Base-by-base conservation (phyloP, 2,797 vertebrate genomes). In the Helarctos malayanus region DNA sequence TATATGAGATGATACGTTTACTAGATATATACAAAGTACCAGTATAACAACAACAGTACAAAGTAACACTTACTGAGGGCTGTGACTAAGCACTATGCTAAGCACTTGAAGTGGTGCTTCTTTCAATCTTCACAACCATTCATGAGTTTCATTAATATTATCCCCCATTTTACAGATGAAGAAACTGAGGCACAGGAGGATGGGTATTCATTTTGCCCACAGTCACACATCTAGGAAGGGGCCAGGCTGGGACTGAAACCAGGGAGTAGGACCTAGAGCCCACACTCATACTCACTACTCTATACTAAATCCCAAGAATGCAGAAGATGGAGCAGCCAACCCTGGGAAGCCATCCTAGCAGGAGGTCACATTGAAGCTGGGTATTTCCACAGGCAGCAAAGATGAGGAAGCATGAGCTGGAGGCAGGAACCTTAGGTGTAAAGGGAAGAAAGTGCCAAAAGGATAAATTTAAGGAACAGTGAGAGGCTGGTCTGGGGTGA, bases 91-190 rank as follows among this genome's bases (percentile, higher is more conserved):
- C 29, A 49, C 23, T 75, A 14, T 25, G 25, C 29, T 13, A 73
- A 94, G 13, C 27, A 73, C 49, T 95, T 87, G 65, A 75, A 86
- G 21, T 54, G 11, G 7, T 65, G 32, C 19, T 41, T 89, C 59
- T 88, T 97, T n/a, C 27, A 45, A 83, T 85, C n/a, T 2, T 79
- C 10, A 29, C 5, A 80, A 94, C 52, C 65, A 75, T 38, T 25
- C 68, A 8, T 16, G 15, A 75, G 8, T 9, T 65, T 95, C 88
- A 83, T 35, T 93, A 63, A 83, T 57, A 88, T 25, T 32, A 71
- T 14, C 49, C 35, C 65, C 65, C 35, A 79, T 93, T 94, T 83
- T 71, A 88, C 5, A 93, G 23, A 80, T 23, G 32, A 92, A 81
- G 80, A 93, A 95, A 54, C 38, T 27, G 54, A 94, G 59, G 76